phyloP scores from a whole-genome alignment of 2,113 vertebrate genomes.

The Motacilla tschutschensis region DNA sequence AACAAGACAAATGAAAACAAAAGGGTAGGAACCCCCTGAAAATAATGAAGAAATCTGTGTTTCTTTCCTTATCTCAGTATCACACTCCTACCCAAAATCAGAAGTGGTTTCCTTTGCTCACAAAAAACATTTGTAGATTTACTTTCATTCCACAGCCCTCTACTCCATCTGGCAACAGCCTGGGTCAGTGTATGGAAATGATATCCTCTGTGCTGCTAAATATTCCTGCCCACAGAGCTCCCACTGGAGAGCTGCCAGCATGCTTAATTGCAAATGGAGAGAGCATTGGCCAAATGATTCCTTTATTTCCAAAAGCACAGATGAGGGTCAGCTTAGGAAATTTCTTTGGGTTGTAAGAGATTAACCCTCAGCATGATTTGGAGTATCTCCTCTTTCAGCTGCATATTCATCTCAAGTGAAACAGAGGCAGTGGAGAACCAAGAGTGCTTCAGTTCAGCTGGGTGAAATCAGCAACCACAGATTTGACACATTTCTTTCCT shows the following conservation, averaged over 20 bases:
- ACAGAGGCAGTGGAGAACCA: neutral
- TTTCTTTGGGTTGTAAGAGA: neutral
- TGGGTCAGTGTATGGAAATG: neutral
- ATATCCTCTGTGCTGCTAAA: neutral
- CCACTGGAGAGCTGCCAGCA: neutral
- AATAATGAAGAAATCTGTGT: neutral
- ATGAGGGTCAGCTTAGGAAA: conserved; percentile 15
- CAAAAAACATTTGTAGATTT: neutral
- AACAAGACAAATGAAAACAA: neutral
- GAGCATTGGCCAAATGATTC: neutral
- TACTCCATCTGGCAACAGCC: conserved; percentile 7
- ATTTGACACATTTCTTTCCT: neutral
- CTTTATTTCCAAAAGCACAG: conserved; percentile 31
- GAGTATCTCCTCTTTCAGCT: neutral
- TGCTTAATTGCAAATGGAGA: conserved; percentile 34
- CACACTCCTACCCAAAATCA: neutral
- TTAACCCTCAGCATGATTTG: neutral
- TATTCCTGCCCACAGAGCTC: neutral
- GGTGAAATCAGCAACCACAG: neutral
- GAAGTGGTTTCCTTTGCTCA: neutral
- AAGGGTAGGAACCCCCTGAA: neutral
- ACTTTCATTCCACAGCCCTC: neutral
- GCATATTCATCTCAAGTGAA: neutral
- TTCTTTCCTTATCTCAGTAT: neutral
- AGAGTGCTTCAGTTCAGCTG: neutral